Evolutionary conservation across 2,888 invertebrate species (phyloP).

Genomic region (Coenonympha arcania): DNA sequence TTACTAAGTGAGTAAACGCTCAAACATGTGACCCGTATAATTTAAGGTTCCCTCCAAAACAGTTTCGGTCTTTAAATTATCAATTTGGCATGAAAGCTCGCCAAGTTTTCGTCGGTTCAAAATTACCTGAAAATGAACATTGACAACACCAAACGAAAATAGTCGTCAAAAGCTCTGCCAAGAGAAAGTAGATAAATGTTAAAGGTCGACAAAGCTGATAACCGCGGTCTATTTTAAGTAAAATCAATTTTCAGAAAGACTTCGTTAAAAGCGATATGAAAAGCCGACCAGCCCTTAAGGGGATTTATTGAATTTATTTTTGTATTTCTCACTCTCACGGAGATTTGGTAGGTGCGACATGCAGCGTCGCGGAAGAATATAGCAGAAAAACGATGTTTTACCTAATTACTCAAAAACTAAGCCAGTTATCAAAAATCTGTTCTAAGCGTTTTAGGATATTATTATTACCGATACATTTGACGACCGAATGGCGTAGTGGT

Average conservation of each 20-base stretch:
- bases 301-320: no score
- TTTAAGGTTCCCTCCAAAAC: not conserved
- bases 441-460: no score
- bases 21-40: not conserved
- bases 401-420: no score
- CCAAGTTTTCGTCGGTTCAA: constrained; percentile 4
- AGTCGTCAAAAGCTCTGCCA: constrained; percentile 1
- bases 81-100: not conserved
- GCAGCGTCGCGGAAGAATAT: no score
- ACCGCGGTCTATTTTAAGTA: not conserved
- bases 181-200: not conserved
- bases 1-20: no score
- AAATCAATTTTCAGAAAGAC: not conserved
- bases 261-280: not conserved
- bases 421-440: no score
- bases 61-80: not conserved
- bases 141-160: constrained; percentile 8
- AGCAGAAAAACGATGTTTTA: no score
- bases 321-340: no score
- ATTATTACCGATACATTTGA: no score
- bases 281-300: no score
- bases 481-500: no score
- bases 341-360: no score
- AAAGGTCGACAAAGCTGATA: constrained; percentile 9
- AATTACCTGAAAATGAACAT: constrained; percentile 6